Conservation (phyloP, 2,888 invertebrate genomes). For the Cataglyphis albicans region DNA sequence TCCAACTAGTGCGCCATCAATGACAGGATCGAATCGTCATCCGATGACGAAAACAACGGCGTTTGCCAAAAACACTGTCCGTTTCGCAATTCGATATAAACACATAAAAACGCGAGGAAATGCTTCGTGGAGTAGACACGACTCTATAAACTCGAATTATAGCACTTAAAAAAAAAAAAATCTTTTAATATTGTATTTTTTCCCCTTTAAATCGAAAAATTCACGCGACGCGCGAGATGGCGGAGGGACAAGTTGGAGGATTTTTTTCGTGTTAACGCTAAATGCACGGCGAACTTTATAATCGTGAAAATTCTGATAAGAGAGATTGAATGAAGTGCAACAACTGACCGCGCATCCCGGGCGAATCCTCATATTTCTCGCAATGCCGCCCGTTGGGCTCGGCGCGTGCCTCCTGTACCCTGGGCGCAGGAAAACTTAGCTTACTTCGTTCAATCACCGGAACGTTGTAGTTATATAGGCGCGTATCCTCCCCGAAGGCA, state of each 20-base stretch:
- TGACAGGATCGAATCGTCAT: neutral
- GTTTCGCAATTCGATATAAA: neutral
- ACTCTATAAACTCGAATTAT: neutral
- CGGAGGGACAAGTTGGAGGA: too few relatives aligned
- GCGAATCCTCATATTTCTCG: conserved; percentile 84
- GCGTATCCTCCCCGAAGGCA: conserved; percentile 82
- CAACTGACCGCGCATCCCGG: conserved; percentile 85
- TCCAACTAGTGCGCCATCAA: neutral
- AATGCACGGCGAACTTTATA: neutral
- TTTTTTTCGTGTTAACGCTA: neutral
- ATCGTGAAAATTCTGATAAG: neutral
- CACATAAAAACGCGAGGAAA: neutral
- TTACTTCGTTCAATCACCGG: conserved; percentile 85
- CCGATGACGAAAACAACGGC: neutral
- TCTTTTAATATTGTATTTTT: neutral
- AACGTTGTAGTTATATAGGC: conserved; percentile 86
- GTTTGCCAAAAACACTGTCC: neutral
- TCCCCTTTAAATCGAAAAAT: neutral
- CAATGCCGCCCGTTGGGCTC: conserved; percentile 83
- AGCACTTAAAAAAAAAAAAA: neutral
- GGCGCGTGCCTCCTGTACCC: conserved; percentile 82
- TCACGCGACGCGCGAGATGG: neutral
- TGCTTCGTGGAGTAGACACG: neutral
- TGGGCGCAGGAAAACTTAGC: conserved; percentile 83
- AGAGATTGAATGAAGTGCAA: conserved; percentile 5